Evolutionary conservation across 2,113 vertebrate genomes (phyloP), one percentile per base, ranked within the genome.

Genomic region (Nematolebias whitei): DNA sequence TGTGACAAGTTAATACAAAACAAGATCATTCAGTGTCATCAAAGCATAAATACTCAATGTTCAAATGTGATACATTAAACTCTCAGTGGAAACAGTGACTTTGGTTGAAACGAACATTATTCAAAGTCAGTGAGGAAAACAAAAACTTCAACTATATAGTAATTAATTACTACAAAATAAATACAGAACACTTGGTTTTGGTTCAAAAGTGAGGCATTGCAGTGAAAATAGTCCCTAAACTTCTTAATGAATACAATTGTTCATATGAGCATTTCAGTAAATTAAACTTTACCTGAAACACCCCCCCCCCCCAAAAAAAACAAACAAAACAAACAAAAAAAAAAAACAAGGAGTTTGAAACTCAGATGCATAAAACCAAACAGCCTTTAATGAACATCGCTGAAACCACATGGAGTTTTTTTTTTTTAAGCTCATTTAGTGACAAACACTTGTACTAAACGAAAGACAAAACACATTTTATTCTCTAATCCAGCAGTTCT

Each of bases 31-130:
- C 76, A 71, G 32, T 55, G 80, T 73, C 38, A 43, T 77, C 22
- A 62, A 32, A 68, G 53, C 54, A 83, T 57, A 74, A 32, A 70
- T 56, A 64, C 35, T 44, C 54, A 35, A 71, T 35, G 47, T 63
- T 54, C 15, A 56, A 47, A 73, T 74, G 73, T 26, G 77, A 79
- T 48, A 66, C 79, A 53, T 70, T 56, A 16, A 32, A 10, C 35
- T 29, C 19, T 29, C 20, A 32, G 54, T 51, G 20, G 66, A 76
- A 59, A 77, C n/a, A 63, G 64, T 52, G 61, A 78, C 85, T 91
- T 88, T 88, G 87, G 81, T 79, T 78, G 81, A 83, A 57, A 48
- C 69, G 51, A 24, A 63, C 40, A 57, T 64, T 51, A 58, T 58
- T 49, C 40, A 72, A 61, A 70, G 71, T 69, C 56, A 74, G 75